A percentile compares a stretch with the other conserved stretches of the same genome.
Conservation (phyloP, 2,797 vertebrate species). For the Eulemur coronatus region DNA sequence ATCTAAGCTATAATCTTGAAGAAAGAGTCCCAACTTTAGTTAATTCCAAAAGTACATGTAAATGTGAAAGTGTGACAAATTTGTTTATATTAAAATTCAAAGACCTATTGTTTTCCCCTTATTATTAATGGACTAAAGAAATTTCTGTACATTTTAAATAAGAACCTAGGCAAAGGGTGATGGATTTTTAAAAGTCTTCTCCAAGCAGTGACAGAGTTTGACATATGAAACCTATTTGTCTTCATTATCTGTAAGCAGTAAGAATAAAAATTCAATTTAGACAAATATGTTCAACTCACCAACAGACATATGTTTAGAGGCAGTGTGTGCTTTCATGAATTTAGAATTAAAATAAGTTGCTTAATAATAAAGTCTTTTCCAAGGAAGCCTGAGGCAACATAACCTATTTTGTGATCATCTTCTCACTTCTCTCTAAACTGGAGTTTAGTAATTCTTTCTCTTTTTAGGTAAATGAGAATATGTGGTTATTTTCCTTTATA, state of each 20-base stretch:
- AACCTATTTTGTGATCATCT: neutral
- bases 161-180: neutral
- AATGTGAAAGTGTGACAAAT: neutral
- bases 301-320: neutral
- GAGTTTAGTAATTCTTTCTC: neutral
- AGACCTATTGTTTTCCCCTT: neutral
- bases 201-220: conserved; percentile 28
- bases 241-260: conserved; percentile 39
- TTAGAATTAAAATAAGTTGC: neutral
- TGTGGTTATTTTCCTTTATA: neutral
- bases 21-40: neutral
- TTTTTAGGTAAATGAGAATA: neutral
- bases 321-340: neutral
- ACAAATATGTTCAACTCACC: conserved; percentile 1
- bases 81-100: conserved; percentile 15
- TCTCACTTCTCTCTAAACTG: neutral
- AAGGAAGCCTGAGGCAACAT: neutral
- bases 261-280: conserved; percentile 55
- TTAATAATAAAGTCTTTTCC: neutral
- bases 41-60: neutral
- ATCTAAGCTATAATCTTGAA: neutral
- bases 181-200: conserved; percentile 12
- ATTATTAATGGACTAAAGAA: neutral
- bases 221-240: conserved; percentile 29
- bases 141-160: conserved; percentile 27